phyloP scores from a whole-genome alignment of 2,113 vertebrate species.

The Pygoscelis adeliae region DNA sequence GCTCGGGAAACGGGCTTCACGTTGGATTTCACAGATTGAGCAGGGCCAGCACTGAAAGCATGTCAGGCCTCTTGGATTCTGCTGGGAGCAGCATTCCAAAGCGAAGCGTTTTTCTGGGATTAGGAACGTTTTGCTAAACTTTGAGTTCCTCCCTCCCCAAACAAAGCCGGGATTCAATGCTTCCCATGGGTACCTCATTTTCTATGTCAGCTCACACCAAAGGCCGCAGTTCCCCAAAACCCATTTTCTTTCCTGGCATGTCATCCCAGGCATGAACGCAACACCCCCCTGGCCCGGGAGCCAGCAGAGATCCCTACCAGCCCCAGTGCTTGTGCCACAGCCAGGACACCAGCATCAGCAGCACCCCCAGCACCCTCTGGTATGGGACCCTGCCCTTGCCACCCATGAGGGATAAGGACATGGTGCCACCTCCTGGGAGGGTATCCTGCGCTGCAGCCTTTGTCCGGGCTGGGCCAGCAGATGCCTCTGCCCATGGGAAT shows the following conservation, averaged over 20 bases:
- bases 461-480: background rate
- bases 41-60: background rate
- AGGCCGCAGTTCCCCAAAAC: background rate
- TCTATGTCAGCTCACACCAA: accelerated
- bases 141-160: background rate
- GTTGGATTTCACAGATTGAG: background rate
- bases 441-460: background rate
- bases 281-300: background rate
- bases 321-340: background rate
- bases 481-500: background rate
- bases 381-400: background rate
- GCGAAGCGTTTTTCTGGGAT: constrained; percentile 13
- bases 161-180: background rate
- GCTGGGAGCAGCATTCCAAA: background rate
- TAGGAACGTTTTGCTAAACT: constrained; percentile 10
- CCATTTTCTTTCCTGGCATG: background rate
- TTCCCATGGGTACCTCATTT: background rate
- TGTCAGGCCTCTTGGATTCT: constrained; percentile 1
- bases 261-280: background rate
- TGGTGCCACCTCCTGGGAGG: background rate
- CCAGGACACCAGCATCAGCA: background rate
- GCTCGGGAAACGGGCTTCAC: constrained; percentile 46
- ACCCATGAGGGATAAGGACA: background rate
- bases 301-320: background rate
- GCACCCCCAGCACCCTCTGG: background rate